These are phyloP conservation scores for Serinus canaria DNA, from an alignment of 2,113 vertebrate genomes.

Conservation along the genomic window DNA sequence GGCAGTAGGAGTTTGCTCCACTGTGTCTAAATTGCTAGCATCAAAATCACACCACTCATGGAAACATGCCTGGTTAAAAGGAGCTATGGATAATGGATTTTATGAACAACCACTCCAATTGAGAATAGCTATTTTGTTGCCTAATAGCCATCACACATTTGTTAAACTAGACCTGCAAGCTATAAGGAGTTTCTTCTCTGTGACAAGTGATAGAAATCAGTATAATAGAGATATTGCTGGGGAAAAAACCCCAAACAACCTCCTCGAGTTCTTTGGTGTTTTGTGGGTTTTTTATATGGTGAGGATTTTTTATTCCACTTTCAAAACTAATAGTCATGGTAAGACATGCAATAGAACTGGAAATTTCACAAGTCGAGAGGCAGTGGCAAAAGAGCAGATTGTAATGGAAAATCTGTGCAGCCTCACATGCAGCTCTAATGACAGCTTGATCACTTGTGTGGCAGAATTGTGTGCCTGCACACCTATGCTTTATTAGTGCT, in stretches of 20 bases:
- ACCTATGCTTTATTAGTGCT: neutral
- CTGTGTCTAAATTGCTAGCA: neutral
- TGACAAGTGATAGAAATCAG: neutral
- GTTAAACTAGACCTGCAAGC: neutral
- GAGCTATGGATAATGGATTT: constrained; percentile 7
- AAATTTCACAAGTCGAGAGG: neutral
- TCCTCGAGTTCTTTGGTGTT: neutral
- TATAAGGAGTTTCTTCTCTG: neutral
- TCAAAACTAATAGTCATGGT: neutral
- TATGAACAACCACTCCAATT: neutral
- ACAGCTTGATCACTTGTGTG: neutral
- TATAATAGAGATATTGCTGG: neutral
- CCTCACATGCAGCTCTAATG: neutral
- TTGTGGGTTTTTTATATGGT: neutral
- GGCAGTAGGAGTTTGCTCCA: neutral
- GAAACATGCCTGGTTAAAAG: neutral
- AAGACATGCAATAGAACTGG: neutral
- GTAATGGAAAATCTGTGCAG: neutral
- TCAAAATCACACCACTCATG: neutral
- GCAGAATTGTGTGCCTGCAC: neutral
- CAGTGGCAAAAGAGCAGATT: neutral
- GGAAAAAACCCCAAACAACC: neutral
- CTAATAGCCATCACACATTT: neutral
- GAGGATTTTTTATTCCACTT: neutral
- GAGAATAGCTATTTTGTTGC: neutral